Evolutionary conservation across 2,888 invertebrate genomes (phyloP), one percentile per base, ranked within the genome.

Genomic region (Julus scandinavius): DNA sequence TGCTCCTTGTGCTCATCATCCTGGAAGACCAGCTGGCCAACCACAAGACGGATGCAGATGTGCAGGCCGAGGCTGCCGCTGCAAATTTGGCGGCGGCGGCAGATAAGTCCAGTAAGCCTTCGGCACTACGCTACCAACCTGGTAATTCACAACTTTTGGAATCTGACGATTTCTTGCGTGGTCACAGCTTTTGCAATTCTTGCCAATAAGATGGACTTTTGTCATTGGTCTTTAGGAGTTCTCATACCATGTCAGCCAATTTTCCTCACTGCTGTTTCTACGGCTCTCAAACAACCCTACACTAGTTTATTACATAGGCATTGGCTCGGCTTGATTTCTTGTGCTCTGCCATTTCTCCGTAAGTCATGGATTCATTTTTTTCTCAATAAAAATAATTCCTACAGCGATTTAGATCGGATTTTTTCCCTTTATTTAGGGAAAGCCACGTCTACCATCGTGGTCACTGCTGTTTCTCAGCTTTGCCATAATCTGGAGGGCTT

Each of bases 271-370:
- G 96, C 96, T 49, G 94, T 97, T 87, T 93, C 96, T 90, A 95
- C 95, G 91, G 96, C 97, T 5, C 92, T 97, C 88, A 95, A 96
- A 13, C 92, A 95, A 92, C 94, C 94, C 89, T 95, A 95, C 89
- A 93, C 95, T 92, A 94, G 95, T 86, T 95, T 95, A 91, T 92
- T 96, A 90, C 97, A 97, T 92, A 95, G 95, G 90, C 95, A 96
- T 91, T 97, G 97, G 97, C 94, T 97, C 54, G 95, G 95, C 89
- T 94, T 97, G 92, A 95, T 97, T 11, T 96, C 96, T 0, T 95
- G 95, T 41, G 95, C 96, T 88, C 93, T 97, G 72, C 97, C 96
- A 13, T 97, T 96, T 92, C 95, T 97, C 92, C 95, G 95, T 80
- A 94, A 95, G 85, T 95, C 96, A 13, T 93, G 97, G 17, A 95